Evolutionary conservation across 2,888 invertebrate genomes (phyloP).

Genomic region (Acanthopleura granulata): DNA sequence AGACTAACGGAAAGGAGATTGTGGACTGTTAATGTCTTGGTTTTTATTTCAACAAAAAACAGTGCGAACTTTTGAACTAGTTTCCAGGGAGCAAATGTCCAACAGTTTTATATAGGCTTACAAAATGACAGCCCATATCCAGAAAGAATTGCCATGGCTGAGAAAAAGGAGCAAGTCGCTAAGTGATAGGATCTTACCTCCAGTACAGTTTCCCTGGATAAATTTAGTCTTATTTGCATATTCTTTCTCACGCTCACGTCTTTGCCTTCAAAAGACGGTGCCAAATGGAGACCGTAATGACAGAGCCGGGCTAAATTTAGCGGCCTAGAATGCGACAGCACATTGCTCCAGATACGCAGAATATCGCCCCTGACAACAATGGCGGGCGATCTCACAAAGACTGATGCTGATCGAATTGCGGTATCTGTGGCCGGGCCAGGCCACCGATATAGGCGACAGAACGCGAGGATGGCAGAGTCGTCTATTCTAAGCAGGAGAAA

Average conservation of each 20-base stretch:
- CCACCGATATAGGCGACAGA: background rate
- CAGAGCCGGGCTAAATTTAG: background rate
- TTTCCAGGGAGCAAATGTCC: too few species aligned
- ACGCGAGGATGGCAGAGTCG: background rate
- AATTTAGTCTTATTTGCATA: slow-evolving; percentile 4
- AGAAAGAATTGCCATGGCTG: too few species aligned
- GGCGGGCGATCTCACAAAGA: background rate
- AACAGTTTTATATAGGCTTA: too few species aligned
- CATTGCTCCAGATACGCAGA: background rate
- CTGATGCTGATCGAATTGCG: background rate
- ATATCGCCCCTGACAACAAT: slow-evolving; percentile 3
- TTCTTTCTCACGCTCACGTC: background rate
- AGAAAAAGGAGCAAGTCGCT: too few species aligned
- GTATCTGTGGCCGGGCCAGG: background rate
- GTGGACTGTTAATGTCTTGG: too few species aligned
- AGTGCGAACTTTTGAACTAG: too few species aligned
- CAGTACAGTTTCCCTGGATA: background rate
- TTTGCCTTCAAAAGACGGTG: background rate
- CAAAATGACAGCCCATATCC: too few species aligned
- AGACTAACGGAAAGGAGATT: too few species aligned
- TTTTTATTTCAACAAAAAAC: too few species aligned
- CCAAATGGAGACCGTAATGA: background rate
- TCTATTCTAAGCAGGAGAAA: slow-evolving; percentile 30
- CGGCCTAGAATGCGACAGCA: background rate
- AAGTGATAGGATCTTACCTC: too few species aligned